Percentiles rank a stretch among this genome's conserved stretches.
Evolutionary conservation across 2,797 vertebrate genomes (phyloP).

Genomic region (Erpetoichthys calabaricus): DNA sequence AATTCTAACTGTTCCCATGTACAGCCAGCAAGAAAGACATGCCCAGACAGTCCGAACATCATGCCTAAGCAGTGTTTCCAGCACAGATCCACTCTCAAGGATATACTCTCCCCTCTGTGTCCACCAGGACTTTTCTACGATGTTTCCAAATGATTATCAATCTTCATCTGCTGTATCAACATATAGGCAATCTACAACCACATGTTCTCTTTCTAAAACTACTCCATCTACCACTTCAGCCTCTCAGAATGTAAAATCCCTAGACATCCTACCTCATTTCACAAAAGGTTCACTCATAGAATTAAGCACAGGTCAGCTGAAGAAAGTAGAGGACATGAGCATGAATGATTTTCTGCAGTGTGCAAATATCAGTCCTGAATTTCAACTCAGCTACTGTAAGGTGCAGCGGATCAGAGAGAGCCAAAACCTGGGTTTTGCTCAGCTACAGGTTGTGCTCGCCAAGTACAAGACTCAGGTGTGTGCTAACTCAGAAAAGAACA

Average conservation of each 20-base stretch:
- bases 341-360: slow-evolving; percentile 59
- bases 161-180: no score
- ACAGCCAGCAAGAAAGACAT: slow-evolving; percentile 39
- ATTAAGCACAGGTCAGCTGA: slow-evolving; percentile 49
- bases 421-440: slow-evolving; percentile 46
- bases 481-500: neutral
- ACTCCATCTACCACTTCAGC: no score
- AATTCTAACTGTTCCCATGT: slow-evolving; percentile 33
- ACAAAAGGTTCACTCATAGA: slow-evolving; percentile 64
- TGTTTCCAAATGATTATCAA: no score
- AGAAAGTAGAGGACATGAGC: slow-evolving; percentile 55
- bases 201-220: no score
- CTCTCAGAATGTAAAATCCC: slow-evolving; percentile 27
- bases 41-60: slow-evolving; percentile 39
- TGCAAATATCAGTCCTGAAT: slow-evolving; percentile 52
- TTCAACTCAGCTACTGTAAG: slow-evolving; percentile 63
- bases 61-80: slow-evolving; percentile 16
- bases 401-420: slow-evolving; percentile 48
- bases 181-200: no score
- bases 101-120: no score
- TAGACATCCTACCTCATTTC: slow-evolving; percentile 66
- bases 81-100: no score
- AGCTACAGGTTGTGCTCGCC: slow-evolving; percentile 58
- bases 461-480: slow-evolving; percentile 64
- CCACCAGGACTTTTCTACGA: no score